A percentile compares a stretch with the other conserved stretches of the same genome.
These are phyloP conservation scores for Tragelaphus oryx DNA, from an alignment of 2,797 vertebrate species.

Conservation along the genomic window DNA sequence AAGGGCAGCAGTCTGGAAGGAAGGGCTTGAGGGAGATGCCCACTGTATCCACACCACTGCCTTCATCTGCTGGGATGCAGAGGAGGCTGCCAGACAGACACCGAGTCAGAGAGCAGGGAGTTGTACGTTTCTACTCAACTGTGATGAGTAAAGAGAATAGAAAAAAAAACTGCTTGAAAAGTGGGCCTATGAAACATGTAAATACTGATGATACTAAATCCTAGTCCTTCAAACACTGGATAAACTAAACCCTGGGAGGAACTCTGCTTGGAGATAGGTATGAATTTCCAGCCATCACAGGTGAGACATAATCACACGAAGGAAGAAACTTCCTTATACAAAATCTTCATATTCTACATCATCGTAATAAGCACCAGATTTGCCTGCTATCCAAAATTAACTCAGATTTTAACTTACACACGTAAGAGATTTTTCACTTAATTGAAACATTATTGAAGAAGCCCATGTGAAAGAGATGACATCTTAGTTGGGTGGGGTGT, in stretches of 20 bases:
- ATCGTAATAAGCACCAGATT: not conserved
- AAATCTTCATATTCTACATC: not conserved
- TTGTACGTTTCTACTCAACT: not conserved
- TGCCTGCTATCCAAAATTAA: not conserved
- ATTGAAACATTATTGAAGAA: not conserved
- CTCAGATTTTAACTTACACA: not conserved
- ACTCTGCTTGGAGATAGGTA: not conserved
- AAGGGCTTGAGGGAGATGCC: too few relatives aligned
- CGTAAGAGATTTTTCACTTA: not conserved
- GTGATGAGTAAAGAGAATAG: not conserved
- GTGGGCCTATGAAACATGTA: not conserved
- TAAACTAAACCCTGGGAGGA: not conserved
- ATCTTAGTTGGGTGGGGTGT: accelerated
- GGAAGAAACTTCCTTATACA: not conserved
- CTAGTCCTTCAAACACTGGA: not conserved
- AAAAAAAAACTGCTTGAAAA: not conserved
- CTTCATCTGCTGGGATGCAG: not conserved
- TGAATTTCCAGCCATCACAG: not conserved
- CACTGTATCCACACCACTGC: accelerated
- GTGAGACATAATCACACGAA: not conserved
- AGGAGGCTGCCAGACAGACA: not conserved
- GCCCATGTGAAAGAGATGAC: not conserved
- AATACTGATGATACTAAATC: not conserved
- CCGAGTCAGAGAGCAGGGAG: not conserved
- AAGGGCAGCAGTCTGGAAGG: accelerated